Percentiles rank a stretch among this genome's conserved stretches.
Evolutionary conservation across 2,113 vertebrate species (phyloP).

Genomic region (Cromileptes altivelis): DNA sequence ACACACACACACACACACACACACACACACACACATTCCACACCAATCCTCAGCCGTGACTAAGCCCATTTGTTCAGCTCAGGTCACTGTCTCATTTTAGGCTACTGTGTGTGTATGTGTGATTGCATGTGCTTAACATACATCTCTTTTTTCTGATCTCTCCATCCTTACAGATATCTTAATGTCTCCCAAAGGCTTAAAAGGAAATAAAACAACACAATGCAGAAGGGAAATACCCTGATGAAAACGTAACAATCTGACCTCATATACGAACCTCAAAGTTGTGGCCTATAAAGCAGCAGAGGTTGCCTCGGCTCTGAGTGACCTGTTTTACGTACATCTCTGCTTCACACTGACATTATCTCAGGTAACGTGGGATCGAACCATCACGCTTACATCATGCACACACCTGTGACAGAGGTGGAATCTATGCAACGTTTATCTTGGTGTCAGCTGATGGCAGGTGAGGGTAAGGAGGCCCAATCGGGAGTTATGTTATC

Average conservation of each 20-base stretch:
- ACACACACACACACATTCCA: conserved; percentile 76
- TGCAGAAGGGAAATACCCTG: not conserved
- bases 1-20: conserved; percentile 18
- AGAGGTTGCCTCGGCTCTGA: too few species aligned
- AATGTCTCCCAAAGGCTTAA: conserved; percentile 39
- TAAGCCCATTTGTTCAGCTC: conserved; percentile 85
- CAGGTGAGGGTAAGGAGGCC: not conserved
- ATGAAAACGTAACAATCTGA: conserved; percentile 7
- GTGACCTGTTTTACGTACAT: not conserved
- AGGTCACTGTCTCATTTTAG: conserved; percentile 78
- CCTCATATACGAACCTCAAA: not conserved
- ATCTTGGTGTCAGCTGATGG: too few species aligned
- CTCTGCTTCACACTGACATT: not conserved
- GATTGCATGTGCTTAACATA: conserved; percentile 37
- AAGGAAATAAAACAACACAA: conserved; percentile 24
- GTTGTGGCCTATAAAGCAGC: not conserved
- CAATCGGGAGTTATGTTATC: not conserved
- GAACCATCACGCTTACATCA: conserved; percentile 1
- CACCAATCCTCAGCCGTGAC: conserved; percentile 83
- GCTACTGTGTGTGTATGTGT: conserved; percentile 37
- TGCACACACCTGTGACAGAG: not conserved
- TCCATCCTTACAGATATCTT: conserved; percentile 47
- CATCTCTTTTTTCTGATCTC: conserved; percentile 21
- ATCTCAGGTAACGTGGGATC: not conserved
- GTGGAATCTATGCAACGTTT: too few species aligned